phyloP scores from a whole-genome alignment of 1,140 invertebrate species.

The Mamestra configurata region DNA sequence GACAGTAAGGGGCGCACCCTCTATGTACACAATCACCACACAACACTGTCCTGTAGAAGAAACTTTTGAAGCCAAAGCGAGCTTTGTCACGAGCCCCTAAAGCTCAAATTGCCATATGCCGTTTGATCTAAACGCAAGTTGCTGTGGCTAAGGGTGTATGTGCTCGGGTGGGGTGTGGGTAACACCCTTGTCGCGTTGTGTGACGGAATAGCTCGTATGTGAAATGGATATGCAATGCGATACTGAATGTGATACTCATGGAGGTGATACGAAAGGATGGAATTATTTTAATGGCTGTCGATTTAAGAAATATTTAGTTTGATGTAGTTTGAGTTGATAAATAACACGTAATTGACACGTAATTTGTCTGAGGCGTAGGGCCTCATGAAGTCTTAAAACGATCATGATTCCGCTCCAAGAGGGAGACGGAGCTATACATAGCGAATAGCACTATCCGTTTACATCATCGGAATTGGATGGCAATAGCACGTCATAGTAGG shows the following conservation, averaged over 20 bases:
- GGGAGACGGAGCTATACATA: too few species aligned
- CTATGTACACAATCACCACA: conserved; percentile 81
- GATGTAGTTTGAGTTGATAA: background rate
- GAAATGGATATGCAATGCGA: conserved; percentile 85
- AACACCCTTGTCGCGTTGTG: conserved; percentile 82
- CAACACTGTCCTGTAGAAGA: conserved; percentile 49
- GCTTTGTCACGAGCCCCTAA: conserved; percentile 56
- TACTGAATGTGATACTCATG: conserved; percentile 78
- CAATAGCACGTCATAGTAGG: too few species aligned
- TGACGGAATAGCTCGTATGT: conserved; percentile 82
- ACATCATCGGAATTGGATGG: too few species aligned
- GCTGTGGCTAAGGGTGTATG: conserved; percentile 73
- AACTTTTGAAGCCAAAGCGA: conserved; percentile 40
- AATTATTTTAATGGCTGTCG: conserved; percentile 1
- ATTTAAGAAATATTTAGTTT: background rate
- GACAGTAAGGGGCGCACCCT: conserved; percentile 83
- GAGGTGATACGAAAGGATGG: conserved; percentile 43
- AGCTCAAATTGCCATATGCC: conserved; percentile 53
- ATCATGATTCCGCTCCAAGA: too few species aligned
- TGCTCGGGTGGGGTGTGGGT: conserved; percentile 80
- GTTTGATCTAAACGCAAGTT: conserved; percentile 51
- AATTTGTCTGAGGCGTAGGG: too few species aligned
- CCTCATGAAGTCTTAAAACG: too few species aligned
- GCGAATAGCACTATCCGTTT: too few species aligned
- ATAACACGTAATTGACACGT: too few species aligned